Conservation (phyloP, 2,113 vertebrate genomes). For the Indri indri region DNA sequence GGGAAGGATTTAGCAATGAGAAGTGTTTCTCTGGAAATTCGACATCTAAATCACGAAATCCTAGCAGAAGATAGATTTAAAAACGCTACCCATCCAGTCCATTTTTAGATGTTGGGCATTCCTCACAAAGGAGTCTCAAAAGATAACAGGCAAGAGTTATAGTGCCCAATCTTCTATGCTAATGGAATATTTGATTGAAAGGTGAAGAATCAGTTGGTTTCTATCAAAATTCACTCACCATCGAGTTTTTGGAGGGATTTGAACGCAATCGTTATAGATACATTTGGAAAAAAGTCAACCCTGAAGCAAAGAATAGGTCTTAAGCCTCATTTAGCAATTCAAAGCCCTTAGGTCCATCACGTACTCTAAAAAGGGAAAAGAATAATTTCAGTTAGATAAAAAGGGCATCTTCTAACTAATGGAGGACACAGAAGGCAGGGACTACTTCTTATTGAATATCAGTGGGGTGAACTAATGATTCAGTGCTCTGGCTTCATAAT, state of each 20-base stretch:
- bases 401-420: background rate
- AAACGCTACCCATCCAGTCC: background rate
- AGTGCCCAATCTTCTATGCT: background rate
- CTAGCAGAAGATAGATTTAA: background rate
- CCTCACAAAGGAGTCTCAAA: background rate
- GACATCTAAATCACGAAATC: background rate
- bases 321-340: background rate
- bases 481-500: background rate
- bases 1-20: background rate
- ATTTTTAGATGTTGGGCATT: background rate
- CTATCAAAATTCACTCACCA: background rate
- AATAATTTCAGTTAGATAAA: background rate
- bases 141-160: background rate
- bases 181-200: conserved; percentile 10
- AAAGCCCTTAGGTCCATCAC: background rate
- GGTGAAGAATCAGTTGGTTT: background rate
- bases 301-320: background rate
- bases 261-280: background rate
- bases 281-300: background rate
- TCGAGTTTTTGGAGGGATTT: background rate
- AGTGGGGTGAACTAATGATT: background rate
- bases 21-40: conserved; percentile 32
- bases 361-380: background rate
- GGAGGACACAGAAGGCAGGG: background rate
- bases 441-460: background rate